phyloP scores from a whole-genome alignment of 2,888 invertebrate genomes.

The Lingula anatina region DNA sequence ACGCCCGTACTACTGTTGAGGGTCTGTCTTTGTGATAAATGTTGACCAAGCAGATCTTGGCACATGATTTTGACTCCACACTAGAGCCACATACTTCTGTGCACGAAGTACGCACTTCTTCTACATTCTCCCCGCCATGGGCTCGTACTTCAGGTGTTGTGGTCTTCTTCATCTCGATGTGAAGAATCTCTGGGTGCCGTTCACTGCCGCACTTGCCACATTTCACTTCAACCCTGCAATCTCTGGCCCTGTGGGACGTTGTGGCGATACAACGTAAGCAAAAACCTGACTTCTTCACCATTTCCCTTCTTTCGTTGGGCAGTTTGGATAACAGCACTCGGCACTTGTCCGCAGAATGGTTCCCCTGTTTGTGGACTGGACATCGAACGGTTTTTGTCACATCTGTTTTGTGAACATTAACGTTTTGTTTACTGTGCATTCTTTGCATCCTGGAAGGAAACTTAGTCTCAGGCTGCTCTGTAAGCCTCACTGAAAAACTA shows the following conservation, averaged over 20 bases:
- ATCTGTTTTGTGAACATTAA: no score
- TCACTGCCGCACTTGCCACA: not conserved
- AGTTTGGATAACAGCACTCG: no score
- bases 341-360: no score
- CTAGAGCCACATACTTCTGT: not conserved
- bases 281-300: no score
- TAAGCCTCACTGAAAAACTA: no score
- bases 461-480: no score
- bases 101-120: no score
- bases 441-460: no score
- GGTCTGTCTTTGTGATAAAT: constrained; percentile 1
- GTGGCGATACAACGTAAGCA: not conserved
- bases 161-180: not conserved
- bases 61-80: constrained; percentile 8
- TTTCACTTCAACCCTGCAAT: not conserved
- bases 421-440: no score
- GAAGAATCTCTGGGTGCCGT: not conserved
- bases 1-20: constrained; percentile 1
- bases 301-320: no score
- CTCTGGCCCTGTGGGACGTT: not conserved
- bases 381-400: no score
- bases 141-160: not conserved
- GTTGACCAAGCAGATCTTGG: constrained; percentile 7
- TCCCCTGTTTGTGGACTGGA: no score
- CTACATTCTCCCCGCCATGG: not conserved